Conservation (phyloP, 2,797 vertebrate genomes). For the Rhinophrynus dorsalis region DNA sequence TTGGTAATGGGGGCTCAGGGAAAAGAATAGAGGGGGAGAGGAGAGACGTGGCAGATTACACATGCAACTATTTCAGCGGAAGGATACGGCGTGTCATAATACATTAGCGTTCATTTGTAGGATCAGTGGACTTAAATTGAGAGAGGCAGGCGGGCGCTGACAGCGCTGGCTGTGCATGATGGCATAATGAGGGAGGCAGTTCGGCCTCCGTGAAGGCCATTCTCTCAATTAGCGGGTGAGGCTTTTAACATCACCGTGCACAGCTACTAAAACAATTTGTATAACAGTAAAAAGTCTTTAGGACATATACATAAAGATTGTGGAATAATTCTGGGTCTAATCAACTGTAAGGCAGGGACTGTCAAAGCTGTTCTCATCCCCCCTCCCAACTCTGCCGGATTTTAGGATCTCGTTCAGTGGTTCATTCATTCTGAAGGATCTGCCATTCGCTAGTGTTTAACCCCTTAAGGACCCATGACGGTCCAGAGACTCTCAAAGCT, state of each 20-base stretch:
- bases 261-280: slow-evolving; percentile 85
- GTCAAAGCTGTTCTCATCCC: too few species aligned
- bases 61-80: slow-evolving; percentile 69
- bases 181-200: slow-evolving; percentile 87
- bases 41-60: slow-evolving; percentile 18
- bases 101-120: slow-evolving; percentile 77
- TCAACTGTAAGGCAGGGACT: too few species aligned
- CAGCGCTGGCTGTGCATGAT: slow-evolving; percentile 76
- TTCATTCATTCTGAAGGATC: too few species aligned
- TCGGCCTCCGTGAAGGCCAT: slow-evolving; percentile 66
- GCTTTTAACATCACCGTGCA: slow-evolving; percentile 89
- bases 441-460: too few species aligned
- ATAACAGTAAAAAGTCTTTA: too few species aligned
- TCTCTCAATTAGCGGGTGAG: slow-evolving; percentile 93
- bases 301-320: too few species aligned
- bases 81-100: slow-evolving; percentile 77
- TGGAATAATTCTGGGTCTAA: too few species aligned
- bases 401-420: too few species aligned
- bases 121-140: slow-evolving; percentile 63
- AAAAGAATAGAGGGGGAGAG: slow-evolving; percentile 32
- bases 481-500: too few species aligned
- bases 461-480: too few species aligned
- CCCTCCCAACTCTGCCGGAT: too few species aligned
- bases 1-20: slow-evolving; percentile 10
- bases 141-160: slow-evolving; percentile 71